Base-by-base conservation (phyloP, 2,888 invertebrate species). In the Saturnia japonica region DNA sequence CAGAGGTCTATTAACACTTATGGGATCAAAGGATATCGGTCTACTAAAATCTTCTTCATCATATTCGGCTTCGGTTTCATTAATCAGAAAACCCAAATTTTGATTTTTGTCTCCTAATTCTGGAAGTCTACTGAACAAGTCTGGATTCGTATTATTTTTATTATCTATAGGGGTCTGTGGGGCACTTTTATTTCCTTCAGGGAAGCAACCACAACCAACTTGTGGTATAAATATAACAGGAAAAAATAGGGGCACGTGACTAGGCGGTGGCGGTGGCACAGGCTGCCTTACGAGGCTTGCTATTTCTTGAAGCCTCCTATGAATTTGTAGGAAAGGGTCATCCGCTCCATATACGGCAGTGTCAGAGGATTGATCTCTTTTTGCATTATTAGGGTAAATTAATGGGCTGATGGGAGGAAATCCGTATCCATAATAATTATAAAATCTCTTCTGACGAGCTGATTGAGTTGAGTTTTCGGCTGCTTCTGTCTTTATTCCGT, bases 1-100 rank as follows among this genome's bases (percentile, higher is more conserved):
- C 68, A 76, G 72, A 2, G 86, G 82, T n/a, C 70, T 76, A 28
- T 78, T 79, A 8, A 84, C 74, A 51, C 54, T 73, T 64, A 90
- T 84, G 7, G 88, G 85, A 57, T 83, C 83, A 73, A 88, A 90
- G 1, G 89, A 88, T 60, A 91, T 86, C 0, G 90, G 89, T 70
- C 90, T 83, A 22, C 73, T 78, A 28, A 78, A 83, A 19, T 87
- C 83, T 7, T 81, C 78, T 22, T 78, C 80, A 1, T 80, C 82
- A 47, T 78, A 73, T 14, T 82, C 80, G 70, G 82, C 67, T 73
- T 75, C 73, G 60, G 86, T 75, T 68, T 83, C 80, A 72, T 88
- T 86, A 1, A 81, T 64, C 6, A 88, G 74, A 2, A 88, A 67
- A 4, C 91, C 92, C 90, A 91, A 91, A 72, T 89, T 91, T 76